Base-by-base conservation (phyloP, 2,888 invertebrate genomes). In the Erannis defoliaria region DNA sequence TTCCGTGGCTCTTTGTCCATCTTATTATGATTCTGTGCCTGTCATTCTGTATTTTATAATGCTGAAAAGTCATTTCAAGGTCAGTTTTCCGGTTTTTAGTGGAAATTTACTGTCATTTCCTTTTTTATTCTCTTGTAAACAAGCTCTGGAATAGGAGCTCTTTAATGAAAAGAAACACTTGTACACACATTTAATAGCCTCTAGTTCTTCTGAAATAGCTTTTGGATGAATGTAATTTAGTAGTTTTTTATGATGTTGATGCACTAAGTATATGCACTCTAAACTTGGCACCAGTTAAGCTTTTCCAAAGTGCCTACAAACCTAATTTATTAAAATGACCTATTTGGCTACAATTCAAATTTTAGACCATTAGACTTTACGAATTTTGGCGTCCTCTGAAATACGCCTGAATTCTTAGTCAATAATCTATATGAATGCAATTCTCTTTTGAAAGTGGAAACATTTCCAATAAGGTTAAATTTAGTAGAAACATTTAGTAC, bases 311-410 rank as follows among this genome's bases (percentile, higher is more conserved):
- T 10, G 5, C 1, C 2, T 18, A 19, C 19, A 19, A 10, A n/a
- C 14, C 23, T n/a, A 43, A 59, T 45, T 53, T 10, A 9, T 42
- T 6, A 3, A 16, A 16, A 21, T 19, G 16, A 38, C 43, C 38
- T 8, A 46, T 60, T 60, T 66, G 66, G 62, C 58, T 45, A 14
- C 50, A 29, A 5, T 40, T 61, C 57, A 61, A 61, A 53, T 49
- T 54, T 45, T 57, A 33, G 49, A 31, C 26, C 49, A 49, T 45
- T 57, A 33, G 49, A 31, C 26, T 50, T 51, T 42, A 55, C 18
- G 37, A 21, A 9, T 40, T 53, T 50, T 55, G 42, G 37, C 55
- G 51, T 38, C 14, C 45, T 19, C 29, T 16, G 10, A 29, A 29
- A 45, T 16, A 10, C 23, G n/a, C 6, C 10, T 14, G 19, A 21